Base-by-base conservation (phyloP, 2,113 vertebrate species). In the Rhizomys pruinosus region DNA sequence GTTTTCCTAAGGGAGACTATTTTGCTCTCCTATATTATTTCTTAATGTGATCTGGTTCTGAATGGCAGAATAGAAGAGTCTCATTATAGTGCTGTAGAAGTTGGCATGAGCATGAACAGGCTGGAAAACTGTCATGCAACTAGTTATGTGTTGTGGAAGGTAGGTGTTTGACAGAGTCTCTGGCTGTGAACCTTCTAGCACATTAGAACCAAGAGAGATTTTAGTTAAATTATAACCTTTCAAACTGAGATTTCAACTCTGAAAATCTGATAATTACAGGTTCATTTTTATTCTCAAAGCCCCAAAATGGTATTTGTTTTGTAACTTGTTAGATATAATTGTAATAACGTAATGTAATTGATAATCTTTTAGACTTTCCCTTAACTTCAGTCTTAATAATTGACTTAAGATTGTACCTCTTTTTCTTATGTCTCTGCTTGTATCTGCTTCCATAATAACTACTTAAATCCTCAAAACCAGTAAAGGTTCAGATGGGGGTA, bases 21-120 rank as follows among this genome's bases (percentile, higher is more conserved):
- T 84, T 84, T 92, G 22, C 52, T 82, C 78, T 66, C 78, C 55
- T 82, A 6, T 34, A 8, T 89, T 79, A 86, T 74, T 93, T 93
- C 11, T 73, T 88, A 87, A 39, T 80, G 47, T 80, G 57, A 27
- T 76, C 1, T 61, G 63, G 63, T 61, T 79, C 37, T 84, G 25
- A 76, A 5, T 90, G 44, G 47, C 72, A 73, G 17, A 81, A 74
- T 44, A 87, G 81, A 44, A 87, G 81, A 44, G 32, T 63, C 39
- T 37, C 84, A 32, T 39, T 69, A 52, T 8, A 59, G 25, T 66
- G 29, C 25, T 63, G 2, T 44, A 85, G 68, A 73, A 69, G 47
- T 11, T 47, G 27, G 12, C 39, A 7, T 78, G 34, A 37, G 68
- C 32, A 64, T 32, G 86, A 55, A 42, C 10, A 34, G 19, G 29